Base-by-base conservation (phyloP, 2,113 vertebrate species). In the Callocephalon fimbriatum region DNA sequence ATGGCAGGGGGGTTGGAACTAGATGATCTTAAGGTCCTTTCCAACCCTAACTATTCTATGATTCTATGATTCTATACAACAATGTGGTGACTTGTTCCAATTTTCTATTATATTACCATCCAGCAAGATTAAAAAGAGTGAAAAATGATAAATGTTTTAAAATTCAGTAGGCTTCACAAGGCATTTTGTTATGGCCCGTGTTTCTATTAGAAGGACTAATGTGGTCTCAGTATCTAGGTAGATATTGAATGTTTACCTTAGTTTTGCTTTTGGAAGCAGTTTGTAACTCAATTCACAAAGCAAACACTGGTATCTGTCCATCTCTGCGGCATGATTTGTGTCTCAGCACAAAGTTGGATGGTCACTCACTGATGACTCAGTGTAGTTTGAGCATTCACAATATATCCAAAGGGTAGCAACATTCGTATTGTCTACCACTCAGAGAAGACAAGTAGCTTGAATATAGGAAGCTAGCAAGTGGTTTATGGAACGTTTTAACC, bases 291-390 rank as follows among this genome's bases (percentile, higher is more conserved):
- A 29, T 85, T 94, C 78, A 40, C 45, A 68, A 48, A 91, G 59
- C 75, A 89, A 29, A 93, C 73, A 38, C 53, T 76, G 19, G 0
- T 86, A 62, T 86, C 74, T 88, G 0, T 62, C 40, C 53, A 79
- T 70, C 87, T 93, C 77, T 87, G 65, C 23, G 45, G 37, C 50
- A 45, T 50, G 37, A 83, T 92, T 81, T 70, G 27, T 83, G 66
- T 79, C 81, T 82, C 81, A 82, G 71, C 72, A 58, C 66, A 84
- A 90, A 70, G 74, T 10, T 90, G 81, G 62, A 73, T 80, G 85
- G 87, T 80, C 95, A 81, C 71, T 92, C 82, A 62, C 40, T 73
- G 70, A 68, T 95, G 81, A 85, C 48, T 93, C 81, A 81, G 78
- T 61, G 58, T 62, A 66, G 59, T 88, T 65, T 59, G n/a, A 90